phyloP scores from a whole-genome alignment of 2,113 vertebrate species.

The Phrynosoma blainvillii region DNA sequence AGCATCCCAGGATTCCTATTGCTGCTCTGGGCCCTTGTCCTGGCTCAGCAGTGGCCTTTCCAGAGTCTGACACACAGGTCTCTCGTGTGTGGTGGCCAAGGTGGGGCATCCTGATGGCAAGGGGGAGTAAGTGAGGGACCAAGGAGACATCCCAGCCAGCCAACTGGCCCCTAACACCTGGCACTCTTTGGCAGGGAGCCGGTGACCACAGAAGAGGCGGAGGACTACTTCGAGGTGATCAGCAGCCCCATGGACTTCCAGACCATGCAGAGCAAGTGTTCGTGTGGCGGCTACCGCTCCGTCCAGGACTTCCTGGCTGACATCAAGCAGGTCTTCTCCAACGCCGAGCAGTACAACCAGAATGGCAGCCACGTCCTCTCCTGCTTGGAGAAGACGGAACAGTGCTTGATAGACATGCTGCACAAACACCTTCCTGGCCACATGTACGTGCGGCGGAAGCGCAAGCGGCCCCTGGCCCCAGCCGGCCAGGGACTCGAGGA shows the following conservation, averaged over 20 bases:
- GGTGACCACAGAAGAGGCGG: slow-evolving; percentile 89
- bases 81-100: neutral
- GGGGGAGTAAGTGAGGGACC: neutral
- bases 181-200: slow-evolving; percentile 84
- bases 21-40: neutral
- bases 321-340: slow-evolving; percentile 93
- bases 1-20: no score
- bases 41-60: neutral
- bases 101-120: neutral
- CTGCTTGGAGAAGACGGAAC: slow-evolving; percentile 92
- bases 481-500: slow-evolving; percentile 71
- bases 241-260: slow-evolving; percentile 94
- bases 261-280: slow-evolving; percentile 93
- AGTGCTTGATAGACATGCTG: slow-evolving; percentile 88
- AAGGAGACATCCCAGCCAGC: no score
- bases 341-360: slow-evolving; percentile 93
- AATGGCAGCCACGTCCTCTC: slow-evolving; percentile 87
- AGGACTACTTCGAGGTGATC: slow-evolving; percentile 94
- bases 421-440: slow-evolving; percentile 91
- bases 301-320: slow-evolving; percentile 91
- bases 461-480: slow-evolving; percentile 76
- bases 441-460: slow-evolving; percentile 86
- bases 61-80: neutral
- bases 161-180: neutral
- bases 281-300: slow-evolving; percentile 84